Percentiles rank a stretch among this genome's conserved stretches.
Evolutionary conservation across 2,888 invertebrate species (phyloP).

Genomic region (Hetaerina titia): DNA sequence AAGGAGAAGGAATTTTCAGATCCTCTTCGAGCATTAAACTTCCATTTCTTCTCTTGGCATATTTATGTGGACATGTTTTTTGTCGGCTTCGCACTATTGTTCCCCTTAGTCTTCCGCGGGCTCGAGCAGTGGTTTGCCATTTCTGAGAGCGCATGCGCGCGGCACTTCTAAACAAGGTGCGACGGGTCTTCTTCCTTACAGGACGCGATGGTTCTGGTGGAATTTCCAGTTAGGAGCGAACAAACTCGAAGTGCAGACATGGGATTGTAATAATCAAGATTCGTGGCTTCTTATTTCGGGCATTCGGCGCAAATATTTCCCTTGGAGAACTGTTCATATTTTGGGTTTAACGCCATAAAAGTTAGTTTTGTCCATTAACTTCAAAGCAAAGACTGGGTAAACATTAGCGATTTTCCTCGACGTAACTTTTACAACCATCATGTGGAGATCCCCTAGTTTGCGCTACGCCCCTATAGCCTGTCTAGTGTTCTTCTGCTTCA

Average conservation of each 20-base stretch:
- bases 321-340: too few species aligned
- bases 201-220: conserved; percentile 13
- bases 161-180: conserved; percentile 50
- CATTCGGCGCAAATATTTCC: too few species aligned
- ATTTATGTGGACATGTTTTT: background rate
- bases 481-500: background rate
- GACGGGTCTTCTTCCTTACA: conserved; percentile 21
- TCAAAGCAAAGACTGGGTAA: too few species aligned
- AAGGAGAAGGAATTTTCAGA: background rate
- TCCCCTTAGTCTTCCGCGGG: background rate
- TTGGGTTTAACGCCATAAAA: too few species aligned
- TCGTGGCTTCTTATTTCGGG: background rate
- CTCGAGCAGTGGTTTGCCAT: background rate
- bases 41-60: background rate
- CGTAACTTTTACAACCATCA: background rate
- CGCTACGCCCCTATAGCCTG: background rate
- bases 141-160: conserved; percentile 55
- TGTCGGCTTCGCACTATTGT: background rate
- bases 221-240: conserved; percentile 19
- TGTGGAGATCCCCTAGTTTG: background rate
- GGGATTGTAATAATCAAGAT: background rate
- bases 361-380: too few species aligned
- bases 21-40: background rate
- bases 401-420: too few species aligned
- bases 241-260: conserved; percentile 1